These are phyloP conservation scores for Hydractinia echinata DNA, from an alignment of 30 jellyfish, hydroid and myxozoan species.

Conservation along the genomic window DNA sequence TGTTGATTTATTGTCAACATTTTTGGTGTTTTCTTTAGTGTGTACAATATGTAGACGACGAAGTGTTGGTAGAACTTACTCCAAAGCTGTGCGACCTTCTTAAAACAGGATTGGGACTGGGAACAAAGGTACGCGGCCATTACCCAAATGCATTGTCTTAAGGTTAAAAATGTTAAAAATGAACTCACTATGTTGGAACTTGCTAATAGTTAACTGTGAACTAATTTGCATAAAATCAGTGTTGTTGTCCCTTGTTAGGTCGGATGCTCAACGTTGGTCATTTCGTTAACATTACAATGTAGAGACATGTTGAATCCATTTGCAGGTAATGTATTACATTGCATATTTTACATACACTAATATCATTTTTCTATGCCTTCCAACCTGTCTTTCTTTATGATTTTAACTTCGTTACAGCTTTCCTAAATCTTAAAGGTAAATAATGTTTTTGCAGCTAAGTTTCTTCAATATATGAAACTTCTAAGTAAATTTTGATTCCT, in stretches of 20 bases:
- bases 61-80: conserved; percentile 38
- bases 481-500: too few relatives aligned
- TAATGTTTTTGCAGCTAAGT: too few relatives aligned
- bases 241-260: conserved; percentile 33
- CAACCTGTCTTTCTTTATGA: too few relatives aligned
- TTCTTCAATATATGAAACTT: too few relatives aligned
- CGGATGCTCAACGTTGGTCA: conserved; percentile 69
- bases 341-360: too few relatives aligned
- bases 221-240: neutral
- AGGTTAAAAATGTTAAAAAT: neutral
- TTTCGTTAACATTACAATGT: conserved; percentile 58
- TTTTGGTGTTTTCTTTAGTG: conserved; percentile 37
- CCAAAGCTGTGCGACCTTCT: conserved; percentile 68
- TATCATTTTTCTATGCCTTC: too few relatives aligned
- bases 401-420: too few relatives aligned
- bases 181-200: neutral
- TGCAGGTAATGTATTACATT: conserved; percentile 47
- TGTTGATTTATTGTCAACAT: neutral
- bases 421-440: too few relatives aligned
- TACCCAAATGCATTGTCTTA: neutral
- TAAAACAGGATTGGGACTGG: conserved; percentile 81
- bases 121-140: conserved; percentile 61
- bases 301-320: conserved; percentile 52
- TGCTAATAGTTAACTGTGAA: neutral
- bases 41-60: conserved; percentile 68